These are phyloP conservation scores for Pyrocoelia pectoralis DNA, from an alignment of 2,888 invertebrate genomes.

Conservation along the genomic window DNA sequence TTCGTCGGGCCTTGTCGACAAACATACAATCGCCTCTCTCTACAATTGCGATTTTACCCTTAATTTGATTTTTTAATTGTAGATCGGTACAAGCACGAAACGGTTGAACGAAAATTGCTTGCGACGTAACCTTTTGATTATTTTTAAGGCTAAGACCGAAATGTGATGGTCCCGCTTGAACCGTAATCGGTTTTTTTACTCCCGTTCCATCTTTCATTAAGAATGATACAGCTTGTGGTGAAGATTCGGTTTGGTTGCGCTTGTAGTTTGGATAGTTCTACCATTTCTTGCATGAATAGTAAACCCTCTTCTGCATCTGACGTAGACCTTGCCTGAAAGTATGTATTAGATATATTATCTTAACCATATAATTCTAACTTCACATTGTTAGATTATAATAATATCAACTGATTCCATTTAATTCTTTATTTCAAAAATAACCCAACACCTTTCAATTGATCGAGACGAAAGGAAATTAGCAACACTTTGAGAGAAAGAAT, in stretches of 20 bases:
- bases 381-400: too few relatives aligned
- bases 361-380: too few relatives aligned
- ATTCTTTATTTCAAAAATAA: too few relatives aligned
- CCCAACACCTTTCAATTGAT: too few relatives aligned
- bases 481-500: too few relatives aligned
- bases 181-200: constrained; percentile 50
- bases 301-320: constrained; percentile 92
- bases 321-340: constrained; percentile 78
- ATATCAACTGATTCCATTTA: too few relatives aligned
- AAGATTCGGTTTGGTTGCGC: constrained; percentile 65
- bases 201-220: constrained; percentile 55
- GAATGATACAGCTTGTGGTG: constrained; percentile 63
- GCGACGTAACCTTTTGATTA: constrained; percentile 70
- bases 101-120: constrained; percentile 73
- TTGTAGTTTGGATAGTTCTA: constrained; percentile 83
- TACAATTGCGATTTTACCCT: constrained; percentile 83
- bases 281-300: constrained; percentile 97
- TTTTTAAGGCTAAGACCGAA: constrained; percentile 82
- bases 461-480: too few relatives aligned
- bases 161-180: constrained; percentile 88
- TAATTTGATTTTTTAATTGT: constrained; percentile 65
- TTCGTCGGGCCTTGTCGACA: constrained; percentile 88
- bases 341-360: constrained; percentile 14
- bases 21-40: constrained; percentile 95
- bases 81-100: constrained; percentile 71